Base-by-base conservation (phyloP, 2,113 vertebrate genomes). In the Motacilla alba region DNA sequence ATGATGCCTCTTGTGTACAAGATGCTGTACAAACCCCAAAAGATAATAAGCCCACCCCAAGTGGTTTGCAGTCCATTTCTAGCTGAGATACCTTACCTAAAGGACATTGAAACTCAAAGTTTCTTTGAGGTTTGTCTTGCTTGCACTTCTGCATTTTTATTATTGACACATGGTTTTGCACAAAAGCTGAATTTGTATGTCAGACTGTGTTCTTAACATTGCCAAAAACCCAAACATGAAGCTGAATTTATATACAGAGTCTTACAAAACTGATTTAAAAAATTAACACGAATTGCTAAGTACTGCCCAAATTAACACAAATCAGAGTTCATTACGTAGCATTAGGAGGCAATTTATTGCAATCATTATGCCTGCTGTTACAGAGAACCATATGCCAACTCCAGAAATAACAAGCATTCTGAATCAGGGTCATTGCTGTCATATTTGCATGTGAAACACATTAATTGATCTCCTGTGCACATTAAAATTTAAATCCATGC, bases 311-410 rank as follows among this genome's bases (percentile, higher is more conserved):
- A 97, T 98, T 97, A 97, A 94, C 91, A 97, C 79, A 97, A 97
- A 97, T 98, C 95, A 96, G 91, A 96, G 85, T 95, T 97, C 93
- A 97, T 97, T 98, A 96, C 49, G 10, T 75, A 85, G 69, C 89
- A 97, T 97, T 97, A 96, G 60, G 78, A 97, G 77, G 66, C 94
- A 97, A 96, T 97, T 97, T 97, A 96, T 96, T 96, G 89, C 94
- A 96, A 94, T 97, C 94, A 93, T 96, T 96, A 97, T 89, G 77
- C 97, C 95, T 96, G 83, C 94, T 96, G 93, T 92, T 97, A 93
- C 69, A 93, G 70, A 93, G 35, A 96, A 73, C 92, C 95, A 94
- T 97, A 97, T 97, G 97, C 96, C 95, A 97, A 77, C 64, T 96
- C 89, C 94, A 97, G 82, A 98, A 97, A 96, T 94, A 98, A 96